Evolutionary conservation across 2,888 invertebrate species (phyloP).

Genomic region (Blomia tropicalis): DNA sequence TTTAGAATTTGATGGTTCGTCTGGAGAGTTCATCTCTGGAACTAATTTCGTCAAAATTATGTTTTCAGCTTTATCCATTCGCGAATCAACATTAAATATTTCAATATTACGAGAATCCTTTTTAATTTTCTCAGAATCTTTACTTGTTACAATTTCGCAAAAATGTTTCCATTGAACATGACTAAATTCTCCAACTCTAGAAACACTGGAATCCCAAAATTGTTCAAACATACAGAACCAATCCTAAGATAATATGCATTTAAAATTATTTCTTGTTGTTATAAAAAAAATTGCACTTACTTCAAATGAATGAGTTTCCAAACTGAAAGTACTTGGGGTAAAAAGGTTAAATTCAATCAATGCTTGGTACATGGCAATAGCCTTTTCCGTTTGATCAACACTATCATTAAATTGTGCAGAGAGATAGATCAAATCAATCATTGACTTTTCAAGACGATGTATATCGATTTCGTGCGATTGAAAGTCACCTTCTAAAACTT

Average conservation of each 20-base stretch:
- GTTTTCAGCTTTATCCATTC: conserved; percentile 30
- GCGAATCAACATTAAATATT: background rate
- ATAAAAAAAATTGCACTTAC: background rate
- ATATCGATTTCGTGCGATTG: conserved; percentile 32
- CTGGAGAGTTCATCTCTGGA: conserved; percentile 25
- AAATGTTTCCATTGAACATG: conserved; percentile 35
- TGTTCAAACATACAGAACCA: conserved; percentile 35
- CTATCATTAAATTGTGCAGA: conserved; percentile 8
- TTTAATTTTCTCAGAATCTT: background rate
- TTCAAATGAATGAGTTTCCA: conserved; percentile 22
- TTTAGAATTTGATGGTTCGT: background rate
- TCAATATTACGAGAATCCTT: background rate
- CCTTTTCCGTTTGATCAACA: conserved; percentile 37
- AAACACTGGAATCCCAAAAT: conserved; percentile 38
- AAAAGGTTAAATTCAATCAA: conserved; percentile 38
- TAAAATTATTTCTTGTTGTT: background rate
- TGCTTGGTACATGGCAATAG: conserved; percentile 37
- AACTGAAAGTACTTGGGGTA: conserved; percentile 31
- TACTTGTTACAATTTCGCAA: conserved; percentile 29
- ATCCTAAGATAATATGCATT: conserved; percentile 26
- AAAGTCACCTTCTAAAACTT: conserved; percentile 34
- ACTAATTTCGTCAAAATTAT: conserved; percentile 29
- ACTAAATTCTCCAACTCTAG: conserved; percentile 36
- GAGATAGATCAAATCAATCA: conserved; percentile 31
- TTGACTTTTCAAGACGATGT: conserved; percentile 32